Evolutionary conservation across 2,888 invertebrate species (phyloP).

Genomic region (Caenorhabditis zanzibari): DNA sequence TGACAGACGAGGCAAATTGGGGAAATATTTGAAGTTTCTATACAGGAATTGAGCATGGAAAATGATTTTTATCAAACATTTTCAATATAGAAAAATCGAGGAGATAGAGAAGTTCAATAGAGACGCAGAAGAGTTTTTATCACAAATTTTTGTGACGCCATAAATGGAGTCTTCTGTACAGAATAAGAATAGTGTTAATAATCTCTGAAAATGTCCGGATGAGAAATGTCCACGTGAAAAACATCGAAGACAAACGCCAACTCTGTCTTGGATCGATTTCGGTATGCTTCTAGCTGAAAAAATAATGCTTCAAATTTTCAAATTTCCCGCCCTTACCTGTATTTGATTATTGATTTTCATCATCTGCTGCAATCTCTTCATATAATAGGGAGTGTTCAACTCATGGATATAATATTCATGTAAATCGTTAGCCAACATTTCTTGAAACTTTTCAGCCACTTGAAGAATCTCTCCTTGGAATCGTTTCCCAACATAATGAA

Average conservation of each 20-base stretch:
- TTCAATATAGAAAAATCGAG: no score
- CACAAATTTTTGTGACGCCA: no score
- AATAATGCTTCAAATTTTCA: slow-evolving; percentile 1
- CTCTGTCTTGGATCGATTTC: slow-evolving; percentile 42
- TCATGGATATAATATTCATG: slow-evolving; percentile 18
- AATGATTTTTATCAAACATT: no score
- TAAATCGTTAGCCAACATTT: slow-evolving; percentile 17
- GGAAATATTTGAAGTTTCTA: no score
- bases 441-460: slow-evolving; percentile 12
- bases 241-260: slow-evolving; percentile 64
- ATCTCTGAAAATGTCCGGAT: slow-evolving; percentile 33
- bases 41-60: no score
- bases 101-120: no score
- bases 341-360: slow-evolving; percentile 67
- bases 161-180: no score
- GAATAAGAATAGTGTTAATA: no score
- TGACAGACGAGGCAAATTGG: slow-evolving; percentile 4
- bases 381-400: slow-evolving; percentile 51
- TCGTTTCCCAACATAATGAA: slow-evolving; percentile 22
- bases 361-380: slow-evolving; percentile 59
- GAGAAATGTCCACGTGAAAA: slow-evolving; percentile 51
- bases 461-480: slow-evolving; percentile 30
- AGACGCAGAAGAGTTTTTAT: no score
- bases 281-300: slow-evolving; percentile 53
- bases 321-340: slow-evolving; percentile 50